Conservation (phyloP, 2,888 invertebrate species). For the Lobophora halterata region DNA sequence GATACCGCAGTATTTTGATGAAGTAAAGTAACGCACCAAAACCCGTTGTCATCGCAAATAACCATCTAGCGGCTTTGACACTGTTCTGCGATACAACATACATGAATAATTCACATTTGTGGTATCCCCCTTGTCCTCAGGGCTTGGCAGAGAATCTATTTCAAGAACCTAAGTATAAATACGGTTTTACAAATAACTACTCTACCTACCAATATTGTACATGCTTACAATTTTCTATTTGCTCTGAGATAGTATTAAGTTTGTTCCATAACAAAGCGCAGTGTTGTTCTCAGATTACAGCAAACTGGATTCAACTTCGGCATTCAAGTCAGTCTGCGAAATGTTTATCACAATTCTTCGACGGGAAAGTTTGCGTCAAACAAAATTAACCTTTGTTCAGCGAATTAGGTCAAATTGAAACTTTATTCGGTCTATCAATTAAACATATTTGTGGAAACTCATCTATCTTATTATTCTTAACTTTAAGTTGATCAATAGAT, state of each 20-base stretch:
- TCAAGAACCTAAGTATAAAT: too few species aligned
- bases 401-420: slow-evolving; percentile 20
- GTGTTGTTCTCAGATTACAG: slow-evolving; percentile 22
- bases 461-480: neutral
- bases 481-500: too few species aligned
- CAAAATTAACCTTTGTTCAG: slow-evolving; percentile 24
- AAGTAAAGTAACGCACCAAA: slow-evolving; percentile 29
- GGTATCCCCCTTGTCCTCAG: slow-evolving; percentile 48
- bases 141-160: slow-evolving; percentile 31
- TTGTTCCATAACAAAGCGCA: slow-evolving; percentile 17
- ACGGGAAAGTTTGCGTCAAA: slow-evolving; percentile 27
- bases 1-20: slow-evolving; percentile 22
- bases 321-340: slow-evolving; percentile 25
- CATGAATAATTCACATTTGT: slow-evolving; percentile 66
- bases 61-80: slow-evolving; percentile 53
- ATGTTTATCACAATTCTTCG: slow-evolving; percentile 30
- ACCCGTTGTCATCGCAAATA: slow-evolving; percentile 46
- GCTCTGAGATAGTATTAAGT: slow-evolving; percentile 7
- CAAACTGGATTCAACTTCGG: slow-evolving; percentile 21
- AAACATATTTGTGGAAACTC: slow-evolving; percentile 13
- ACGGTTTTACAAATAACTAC: slow-evolving; percentile 10
- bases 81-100: slow-evolving; percentile 35
- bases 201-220: slow-evolving; percentile 5
- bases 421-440: slow-evolving; percentile 21
- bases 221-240: slow-evolving; percentile 8